phyloP scores from a whole-genome alignment of 2,797 vertebrate species.

The Dryobates pubescens region DNA sequence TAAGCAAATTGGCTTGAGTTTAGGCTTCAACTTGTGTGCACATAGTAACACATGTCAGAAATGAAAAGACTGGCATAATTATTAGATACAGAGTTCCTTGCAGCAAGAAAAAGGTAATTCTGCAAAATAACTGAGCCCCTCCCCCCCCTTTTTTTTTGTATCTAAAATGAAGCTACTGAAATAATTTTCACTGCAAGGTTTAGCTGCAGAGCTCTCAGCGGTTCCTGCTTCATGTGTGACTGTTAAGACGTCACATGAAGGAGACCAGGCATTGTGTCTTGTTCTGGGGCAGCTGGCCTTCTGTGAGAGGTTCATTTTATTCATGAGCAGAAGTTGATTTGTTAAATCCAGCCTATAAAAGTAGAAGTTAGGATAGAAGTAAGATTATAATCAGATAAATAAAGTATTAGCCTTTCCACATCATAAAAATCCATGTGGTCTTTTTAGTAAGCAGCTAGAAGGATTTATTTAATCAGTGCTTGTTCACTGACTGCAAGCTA shows the following conservation, averaged over 20 bases:
- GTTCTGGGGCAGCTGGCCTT: neutral
- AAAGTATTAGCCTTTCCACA: constrained; percentile 4
- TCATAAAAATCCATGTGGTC: neutral
- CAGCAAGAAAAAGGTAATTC: neutral
- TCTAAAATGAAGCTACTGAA: neutral
- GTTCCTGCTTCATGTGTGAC: neutral
- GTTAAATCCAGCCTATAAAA: constrained; percentile 6
- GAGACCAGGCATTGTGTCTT: neutral
- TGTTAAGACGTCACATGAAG: neutral
- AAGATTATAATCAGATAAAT: neutral
- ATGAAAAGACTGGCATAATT: neutral
- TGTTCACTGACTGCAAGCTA: neutral
- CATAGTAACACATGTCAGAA: neutral
- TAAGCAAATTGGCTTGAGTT: neutral
- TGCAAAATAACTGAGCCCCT: neutral
- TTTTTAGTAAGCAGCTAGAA: neutral
- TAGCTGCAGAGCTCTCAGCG: neutral
- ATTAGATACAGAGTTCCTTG: neutral
- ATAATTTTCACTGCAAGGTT: neutral
- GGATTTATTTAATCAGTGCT: neutral
- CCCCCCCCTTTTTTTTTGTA: neutral
- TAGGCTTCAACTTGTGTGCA: neutral
- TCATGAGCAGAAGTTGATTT: neutral
- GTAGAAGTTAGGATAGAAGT: neutral
- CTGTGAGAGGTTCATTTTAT: neutral